Percentiles rank a stretch among this genome's conserved stretches.
Evolutionary conservation across 2,888 invertebrate genomes (phyloP).

Genomic region (Agonopterix heracliana): DNA sequence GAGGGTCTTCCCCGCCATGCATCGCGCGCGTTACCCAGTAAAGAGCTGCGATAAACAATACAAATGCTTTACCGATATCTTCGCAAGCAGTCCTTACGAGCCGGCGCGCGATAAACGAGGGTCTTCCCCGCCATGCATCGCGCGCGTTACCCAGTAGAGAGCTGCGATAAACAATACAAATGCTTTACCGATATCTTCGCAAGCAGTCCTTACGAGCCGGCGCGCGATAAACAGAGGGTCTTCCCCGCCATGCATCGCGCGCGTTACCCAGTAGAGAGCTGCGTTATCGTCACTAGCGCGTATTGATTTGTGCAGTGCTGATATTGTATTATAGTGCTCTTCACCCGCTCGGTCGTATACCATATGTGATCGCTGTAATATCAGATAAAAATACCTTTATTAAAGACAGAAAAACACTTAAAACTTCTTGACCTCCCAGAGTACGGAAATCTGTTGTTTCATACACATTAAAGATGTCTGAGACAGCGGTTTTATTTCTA

Average conservation of each 20-base stretch:
- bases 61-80: constrained; percentile 80
- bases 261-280: constrained; percentile 87
- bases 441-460: too few species aligned
- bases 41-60: too few species aligned
- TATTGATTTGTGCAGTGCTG: constrained; percentile 89
- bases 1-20: constrained; percentile 86
- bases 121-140: constrained; percentile 87
- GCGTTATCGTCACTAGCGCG: constrained; percentile 88
- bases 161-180: constrained; percentile 79
- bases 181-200: constrained; percentile 84
- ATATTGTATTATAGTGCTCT: constrained; percentile 89
- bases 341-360: constrained; percentile 87
- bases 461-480: too few species aligned
- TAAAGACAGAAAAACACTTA: neutral
- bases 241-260: constrained; percentile 87
- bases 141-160: constrained; percentile 88
- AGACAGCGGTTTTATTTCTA: too few species aligned
- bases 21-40: constrained; percentile 90
- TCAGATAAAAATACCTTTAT: too few species aligned
- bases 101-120: constrained; percentile 84
- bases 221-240: constrained; percentile 87
- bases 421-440: too few species aligned
- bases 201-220: constrained; percentile 82
- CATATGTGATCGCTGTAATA: constrained; percentile 81
- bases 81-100: constrained; percentile 85